These are phyloP conservation scores for Allolobophora icterica DNA, from an alignment of 2,888 invertebrate genomes.

Conservation along the genomic window DNA sequence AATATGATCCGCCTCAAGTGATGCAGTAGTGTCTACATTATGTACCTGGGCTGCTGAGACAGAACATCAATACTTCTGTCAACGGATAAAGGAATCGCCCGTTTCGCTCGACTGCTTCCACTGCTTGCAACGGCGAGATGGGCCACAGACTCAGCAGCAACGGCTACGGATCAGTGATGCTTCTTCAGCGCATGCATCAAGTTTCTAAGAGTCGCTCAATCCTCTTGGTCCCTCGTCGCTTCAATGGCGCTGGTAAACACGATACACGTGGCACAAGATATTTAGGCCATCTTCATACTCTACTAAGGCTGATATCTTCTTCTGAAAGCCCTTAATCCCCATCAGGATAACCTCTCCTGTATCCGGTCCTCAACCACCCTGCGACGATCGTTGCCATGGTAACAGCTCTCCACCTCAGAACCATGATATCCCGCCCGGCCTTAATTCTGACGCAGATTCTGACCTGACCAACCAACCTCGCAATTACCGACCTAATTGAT, in stretches of 20 bases:
- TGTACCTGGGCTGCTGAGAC: background rate
- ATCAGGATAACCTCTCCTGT: no score
- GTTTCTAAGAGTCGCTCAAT: background rate
- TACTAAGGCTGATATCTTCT: no score
- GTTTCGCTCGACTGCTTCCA: conserved; percentile 9
- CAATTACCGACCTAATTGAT: no score
- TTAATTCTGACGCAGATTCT: no score
- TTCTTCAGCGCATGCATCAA: background rate
- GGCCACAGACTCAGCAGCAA: background rate
- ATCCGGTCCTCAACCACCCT: no score
- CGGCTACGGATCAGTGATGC: background rate
- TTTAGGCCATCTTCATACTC: no score
- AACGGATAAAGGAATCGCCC: conserved; percentile 17
- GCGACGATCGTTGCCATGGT: no score
- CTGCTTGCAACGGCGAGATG: background rate
- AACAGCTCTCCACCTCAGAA: no score
- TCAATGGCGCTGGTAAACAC: background rate
- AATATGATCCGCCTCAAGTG: conserved; percentile 1
- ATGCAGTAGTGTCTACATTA: background rate
- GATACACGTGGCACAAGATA: no score
- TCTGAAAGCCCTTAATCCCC: no score
- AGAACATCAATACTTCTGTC: conserved; percentile 10
- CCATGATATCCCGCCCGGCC: no score
- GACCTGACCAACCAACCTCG: no score
- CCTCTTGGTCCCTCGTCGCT: background rate